Evolutionary conservation across 2,113 vertebrate genomes (phyloP), one percentile per base, ranked within the genome.

Genomic region (Xenotilapia caudafasciata): DNA sequence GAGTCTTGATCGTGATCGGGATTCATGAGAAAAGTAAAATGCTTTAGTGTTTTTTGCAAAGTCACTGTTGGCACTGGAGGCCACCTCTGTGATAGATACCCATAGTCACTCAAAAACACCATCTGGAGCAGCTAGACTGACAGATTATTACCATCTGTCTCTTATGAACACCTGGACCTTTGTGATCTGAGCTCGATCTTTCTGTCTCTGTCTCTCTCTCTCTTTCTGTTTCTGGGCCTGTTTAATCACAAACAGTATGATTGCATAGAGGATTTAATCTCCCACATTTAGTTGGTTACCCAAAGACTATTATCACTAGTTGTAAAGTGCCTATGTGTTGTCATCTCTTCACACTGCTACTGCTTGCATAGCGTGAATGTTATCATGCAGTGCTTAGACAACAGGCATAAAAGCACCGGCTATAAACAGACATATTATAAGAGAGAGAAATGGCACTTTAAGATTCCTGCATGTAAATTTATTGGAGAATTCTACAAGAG

Each of bases 91-190:
- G 77, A 88, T 3, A 79, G 60, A 79, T 42, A 82, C 26, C 3
- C 58, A 31, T 6, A 60, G 17, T 80, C 49, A 35, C 88, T 83
- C 53, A 82, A 28, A 47, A 31, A 80, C 79, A 58, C 19, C 7
- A 21, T 83, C 83, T 79, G 83, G 77, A 73, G 56, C 77, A 80
- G 54, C 62, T 31, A n/a, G 65, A 82, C 42, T 89, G 87, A 93
- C 89, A 70, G 23, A 93, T 87, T 80, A 73, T 38, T 54, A 51
- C 80, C 80, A 79, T 89, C 85, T 82, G 81, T 51, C 45, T 31
- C 73, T 51, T 54, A 42, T 53, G 38, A 92, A 80, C 85, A 92
- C 80, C 87, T 88, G 88, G 84, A 14, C 51, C 53, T 65, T 56
- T 73, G 28, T 83, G 45, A 83, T 51, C 55, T 77, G 33, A 80